These are phyloP conservation scores for Conops quadrifasciatus DNA, from an alignment of 2,888 invertebrate species.

Conservation along the genomic window DNA sequence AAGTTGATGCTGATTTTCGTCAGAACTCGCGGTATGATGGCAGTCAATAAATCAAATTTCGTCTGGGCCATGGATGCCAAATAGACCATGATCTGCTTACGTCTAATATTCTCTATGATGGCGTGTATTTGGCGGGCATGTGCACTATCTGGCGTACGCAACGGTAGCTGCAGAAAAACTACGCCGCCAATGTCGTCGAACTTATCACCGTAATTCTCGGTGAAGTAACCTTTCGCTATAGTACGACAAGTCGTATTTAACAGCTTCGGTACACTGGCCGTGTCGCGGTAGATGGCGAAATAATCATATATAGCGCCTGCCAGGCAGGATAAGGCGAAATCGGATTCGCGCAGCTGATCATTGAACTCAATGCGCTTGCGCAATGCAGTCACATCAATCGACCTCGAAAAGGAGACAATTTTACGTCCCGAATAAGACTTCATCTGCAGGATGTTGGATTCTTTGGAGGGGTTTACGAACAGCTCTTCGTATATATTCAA, in stretches of 20 bases:
- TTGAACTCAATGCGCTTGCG: constrained; percentile 52
- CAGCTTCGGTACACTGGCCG: constrained; percentile 51
- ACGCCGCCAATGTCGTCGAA: constrained; percentile 60
- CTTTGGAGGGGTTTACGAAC: constrained; percentile 56
- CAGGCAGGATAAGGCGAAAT: constrained; percentile 59
- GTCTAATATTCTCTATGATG: constrained; percentile 56
- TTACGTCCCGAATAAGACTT: constrained; percentile 63
- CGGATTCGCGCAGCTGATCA: constrained; percentile 56
- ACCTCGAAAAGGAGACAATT: constrained; percentile 61
- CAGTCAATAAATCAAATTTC: constrained; percentile 59
- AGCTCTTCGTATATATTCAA: constrained; percentile 62
- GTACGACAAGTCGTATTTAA: constrained; percentile 61
- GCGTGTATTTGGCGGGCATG: constrained; percentile 56
- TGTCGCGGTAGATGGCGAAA: constrained; percentile 51
- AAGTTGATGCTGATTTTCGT: constrained; percentile 63
- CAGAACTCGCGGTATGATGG: constrained; percentile 58
- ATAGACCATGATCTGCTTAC: constrained; percentile 61
- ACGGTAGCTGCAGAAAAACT: constrained; percentile 60
- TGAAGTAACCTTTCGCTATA: constrained; percentile 61
- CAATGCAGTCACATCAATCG: constrained; percentile 59
- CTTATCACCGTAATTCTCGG: constrained; percentile 56
- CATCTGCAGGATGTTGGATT: constrained; percentile 59
- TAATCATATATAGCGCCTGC: constrained; percentile 60
- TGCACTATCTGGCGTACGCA: constrained; percentile 51
- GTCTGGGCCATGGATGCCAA: constrained; percentile 62